A percentile compares a stretch with the other conserved stretches of the same genome.
phyloP scores from a whole-genome alignment of 2,888 invertebrate species.

The Beris chalybata region DNA sequence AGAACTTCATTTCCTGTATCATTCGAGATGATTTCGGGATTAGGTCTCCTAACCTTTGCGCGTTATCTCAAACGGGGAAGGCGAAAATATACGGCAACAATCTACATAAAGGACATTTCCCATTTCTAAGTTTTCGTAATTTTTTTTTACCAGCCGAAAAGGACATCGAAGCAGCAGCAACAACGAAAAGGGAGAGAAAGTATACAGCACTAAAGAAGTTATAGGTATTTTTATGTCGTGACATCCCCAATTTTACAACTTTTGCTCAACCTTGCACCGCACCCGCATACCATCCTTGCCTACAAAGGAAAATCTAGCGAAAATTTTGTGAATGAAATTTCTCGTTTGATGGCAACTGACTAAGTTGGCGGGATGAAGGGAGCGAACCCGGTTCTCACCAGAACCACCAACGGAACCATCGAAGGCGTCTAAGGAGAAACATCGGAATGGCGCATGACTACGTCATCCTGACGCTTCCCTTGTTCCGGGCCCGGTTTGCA shows the following conservation, averaged over 20 bases:
- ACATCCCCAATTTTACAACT: conserved; percentile 10
- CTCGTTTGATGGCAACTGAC: conserved; percentile 3
- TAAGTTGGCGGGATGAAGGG: conserved; percentile 12
- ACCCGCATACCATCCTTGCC: conserved; percentile 8
- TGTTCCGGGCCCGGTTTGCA: background rate
- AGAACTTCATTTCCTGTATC: too few relatives aligned
- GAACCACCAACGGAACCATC: background rate
- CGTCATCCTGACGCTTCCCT: conserved; percentile 24
- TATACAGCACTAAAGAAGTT: too few relatives aligned
- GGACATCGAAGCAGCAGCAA: too few relatives aligned
- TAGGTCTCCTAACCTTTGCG: too few relatives aligned
- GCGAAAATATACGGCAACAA: too few relatives aligned
- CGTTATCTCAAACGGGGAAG: too few relatives aligned
- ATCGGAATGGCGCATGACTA: conserved; percentile 36
- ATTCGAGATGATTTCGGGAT: too few relatives aligned
- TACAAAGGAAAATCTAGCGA: conserved; percentile 6
- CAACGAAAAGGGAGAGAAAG: too few relatives aligned
- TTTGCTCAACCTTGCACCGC: background rate
- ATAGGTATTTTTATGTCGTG: too few relatives aligned
- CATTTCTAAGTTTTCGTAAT: too few relatives aligned
- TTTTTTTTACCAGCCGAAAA: too few relatives aligned
- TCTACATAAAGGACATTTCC: too few relatives aligned
- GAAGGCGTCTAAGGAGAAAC: background rate
- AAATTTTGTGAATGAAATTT: conserved; percentile 40
- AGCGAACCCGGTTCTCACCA: background rate